These are phyloP conservation scores for Phrynosoma blainvillii DNA, from an alignment of 2,113 vertebrate species.

Conservation along the genomic window DNA sequence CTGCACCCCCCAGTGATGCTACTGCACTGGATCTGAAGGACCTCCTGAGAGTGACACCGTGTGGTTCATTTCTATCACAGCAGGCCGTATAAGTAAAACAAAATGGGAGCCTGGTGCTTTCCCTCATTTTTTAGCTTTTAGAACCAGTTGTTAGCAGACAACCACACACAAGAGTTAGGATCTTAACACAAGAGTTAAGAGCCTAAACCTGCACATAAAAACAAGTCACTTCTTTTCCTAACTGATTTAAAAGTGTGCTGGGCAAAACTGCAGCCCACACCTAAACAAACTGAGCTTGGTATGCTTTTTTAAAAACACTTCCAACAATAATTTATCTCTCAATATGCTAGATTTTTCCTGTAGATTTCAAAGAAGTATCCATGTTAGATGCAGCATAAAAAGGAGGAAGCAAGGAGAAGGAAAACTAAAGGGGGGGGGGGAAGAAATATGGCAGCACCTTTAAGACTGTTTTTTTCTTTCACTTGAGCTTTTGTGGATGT, in stretches of 20 bases:
- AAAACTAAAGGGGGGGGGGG: too few relatives aligned
- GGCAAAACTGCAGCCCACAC: not conserved
- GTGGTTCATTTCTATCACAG: slow-evolving; percentile 22
- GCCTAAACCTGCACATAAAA: not conserved
- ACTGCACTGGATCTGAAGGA: not conserved
- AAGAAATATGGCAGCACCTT: too few relatives aligned
- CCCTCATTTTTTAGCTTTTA: slow-evolving; percentile 36
- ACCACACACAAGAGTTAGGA: not conserved
- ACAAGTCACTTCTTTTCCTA: not conserved
- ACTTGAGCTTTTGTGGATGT: too few relatives aligned
- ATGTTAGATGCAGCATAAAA: too few relatives aligned
- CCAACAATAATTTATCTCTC: not conserved
- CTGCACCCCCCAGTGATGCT: too few relatives aligned
- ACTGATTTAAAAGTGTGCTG: not conserved
- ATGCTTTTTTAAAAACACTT: not conserved
- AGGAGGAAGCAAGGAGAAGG: too few relatives aligned
- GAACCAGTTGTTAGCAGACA: slow-evolving; percentile 5
- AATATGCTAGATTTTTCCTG: not conserved
- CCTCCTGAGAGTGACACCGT: slow-evolving; percentile 6
- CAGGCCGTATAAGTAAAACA: slow-evolving; percentile 24
- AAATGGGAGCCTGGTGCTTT: slow-evolving; percentile 1
- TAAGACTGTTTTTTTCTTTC: too few relatives aligned
- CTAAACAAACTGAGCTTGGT: not conserved
- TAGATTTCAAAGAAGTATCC: too few relatives aligned
- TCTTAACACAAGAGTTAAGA: not conserved